These are phyloP conservation scores for Chrysaora quinquecirrha DNA, from an alignment of 30 jellyfish, hydroid and myxozoan species.

Conservation along the genomic window DNA sequence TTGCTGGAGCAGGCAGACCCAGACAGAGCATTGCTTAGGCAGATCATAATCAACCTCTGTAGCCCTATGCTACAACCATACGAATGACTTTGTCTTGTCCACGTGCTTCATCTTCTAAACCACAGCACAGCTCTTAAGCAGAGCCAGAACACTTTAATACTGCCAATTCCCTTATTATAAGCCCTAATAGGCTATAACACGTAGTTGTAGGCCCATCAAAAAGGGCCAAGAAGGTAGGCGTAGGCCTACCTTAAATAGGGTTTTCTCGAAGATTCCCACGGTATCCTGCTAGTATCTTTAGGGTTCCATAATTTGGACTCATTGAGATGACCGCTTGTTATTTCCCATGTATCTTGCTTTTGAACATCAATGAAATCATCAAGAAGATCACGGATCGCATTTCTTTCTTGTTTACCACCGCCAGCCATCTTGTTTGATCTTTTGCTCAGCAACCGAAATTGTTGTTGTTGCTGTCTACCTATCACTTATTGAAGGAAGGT, in stretches of 20 bases:
- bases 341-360: slow-evolving; percentile 59
- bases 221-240: too few relatives aligned
- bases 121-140: too few relatives aligned
- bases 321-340: slow-evolving; percentile 78
- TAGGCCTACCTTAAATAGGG: slow-evolving; percentile 59
- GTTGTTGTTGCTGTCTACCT: neutral
- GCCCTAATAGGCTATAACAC: too few relatives aligned
- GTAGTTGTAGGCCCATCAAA: too few relatives aligned
- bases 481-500: too few relatives aligned
- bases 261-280: slow-evolving; percentile 67
- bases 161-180: too few relatives aligned
- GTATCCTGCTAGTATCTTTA: slow-evolving; percentile 19
- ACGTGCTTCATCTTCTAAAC: neutral
- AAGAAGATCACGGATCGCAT: slow-evolving; percentile 20
- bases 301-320: slow-evolving; percentile 73
- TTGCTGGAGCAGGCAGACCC: too few relatives aligned
- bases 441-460: slow-evolving; percentile 1
- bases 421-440: slow-evolving; percentile 53
- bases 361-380: slow-evolving; percentile 74
- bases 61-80: too few relatives aligned
- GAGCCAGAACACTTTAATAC: too few relatives aligned
- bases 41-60: too few relatives aligned
- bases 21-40: too few relatives aligned
- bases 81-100: too few relatives aligned
- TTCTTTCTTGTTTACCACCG: slow-evolving; percentile 22